phyloP scores from a whole-genome alignment of 2,888 invertebrate genomes.

The Agonopterix alstromeriana region DNA sequence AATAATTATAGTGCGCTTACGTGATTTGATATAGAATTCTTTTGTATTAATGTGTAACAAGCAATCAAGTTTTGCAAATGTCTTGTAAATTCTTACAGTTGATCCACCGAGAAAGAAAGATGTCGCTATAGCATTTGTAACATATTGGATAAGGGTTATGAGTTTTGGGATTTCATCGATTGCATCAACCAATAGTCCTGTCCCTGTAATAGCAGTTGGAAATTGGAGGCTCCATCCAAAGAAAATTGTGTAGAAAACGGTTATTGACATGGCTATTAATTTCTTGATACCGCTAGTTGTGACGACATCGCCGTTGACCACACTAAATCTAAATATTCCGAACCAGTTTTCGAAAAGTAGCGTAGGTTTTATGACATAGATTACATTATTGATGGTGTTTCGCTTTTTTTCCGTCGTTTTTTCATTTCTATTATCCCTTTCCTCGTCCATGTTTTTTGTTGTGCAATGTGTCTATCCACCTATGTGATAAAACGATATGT shows the following conservation, averaged over 20 bases:
- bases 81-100: constrained; percentile 26
- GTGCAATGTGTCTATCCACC: no score
- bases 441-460: not conserved
- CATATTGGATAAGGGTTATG: constrained; percentile 29
- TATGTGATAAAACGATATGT: no score
- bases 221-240: constrained; percentile 15
- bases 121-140: constrained; percentile 22
- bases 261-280: constrained; percentile 17
- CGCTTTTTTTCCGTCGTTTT: not conserved
- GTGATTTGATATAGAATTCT: constrained; percentile 26
- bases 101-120: constrained; percentile 23
- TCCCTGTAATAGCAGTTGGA: constrained; percentile 10
- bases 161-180: constrained; percentile 27
- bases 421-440: not conserved
- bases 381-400: not conserved
- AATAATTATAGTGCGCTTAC: constrained; percentile 13
- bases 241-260: constrained; percentile 13
- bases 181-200: constrained; percentile 14
- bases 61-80: constrained; percentile 28
- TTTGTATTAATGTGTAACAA: constrained; percentile 22
- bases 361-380: constrained; percentile 23
- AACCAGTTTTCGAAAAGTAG: constrained; percentile 27
- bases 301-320: constrained; percentile 19
- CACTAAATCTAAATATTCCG: constrained; percentile 37
- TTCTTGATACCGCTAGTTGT: constrained; percentile 27